Evolutionary conservation across 2,888 invertebrate genomes (phyloP).

Genomic region (Tuberolachnus salignus): DNA sequence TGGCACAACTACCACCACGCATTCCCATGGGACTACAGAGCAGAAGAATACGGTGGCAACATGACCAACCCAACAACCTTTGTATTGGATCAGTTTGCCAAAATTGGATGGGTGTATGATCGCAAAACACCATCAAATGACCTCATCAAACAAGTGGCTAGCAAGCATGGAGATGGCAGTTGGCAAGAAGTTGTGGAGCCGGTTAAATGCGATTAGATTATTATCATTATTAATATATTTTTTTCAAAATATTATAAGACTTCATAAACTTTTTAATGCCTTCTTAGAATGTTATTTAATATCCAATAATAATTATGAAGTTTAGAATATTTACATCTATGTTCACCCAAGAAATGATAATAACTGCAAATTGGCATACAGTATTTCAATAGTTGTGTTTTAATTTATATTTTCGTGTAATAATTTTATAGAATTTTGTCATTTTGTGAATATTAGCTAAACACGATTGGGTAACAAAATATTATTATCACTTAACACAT

Average conservation of each 20-base stretch:
- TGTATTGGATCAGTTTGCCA: conserved; percentile 66
- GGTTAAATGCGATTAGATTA: conserved; percentile 58
- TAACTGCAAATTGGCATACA: conserved; percentile 38
- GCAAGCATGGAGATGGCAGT: conserved; percentile 67
- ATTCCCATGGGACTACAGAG: conserved; percentile 92
- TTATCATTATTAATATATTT: conserved; percentile 50
- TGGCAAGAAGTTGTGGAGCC: conserved; percentile 47
- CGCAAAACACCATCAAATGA: conserved; percentile 71
- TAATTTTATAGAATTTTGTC: conserved; percentile 40
- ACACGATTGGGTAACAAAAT: conserved; percentile 44
- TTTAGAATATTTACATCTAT: conserved; percentile 37
- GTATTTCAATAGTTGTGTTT: conserved; percentile 46
- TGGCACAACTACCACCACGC: conserved; percentile 95
- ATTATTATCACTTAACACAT: conserved; percentile 3
- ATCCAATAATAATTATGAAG: conserved; percentile 41
- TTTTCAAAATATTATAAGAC: conserved; percentile 50
- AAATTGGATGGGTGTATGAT: conserved; percentile 76
- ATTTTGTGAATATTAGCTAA: conserved; percentile 40
- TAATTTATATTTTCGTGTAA: conserved; percentile 45
- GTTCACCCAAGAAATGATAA: conserved; percentile 48
- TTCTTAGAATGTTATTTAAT: conserved; percentile 56
- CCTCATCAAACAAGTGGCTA: conserved; percentile 65
- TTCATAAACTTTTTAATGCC: conserved; percentile 54
- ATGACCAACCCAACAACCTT: conserved; percentile 66
- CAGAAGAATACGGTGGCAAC: conserved; percentile 77